These are phyloP conservation scores for Actinopyga echinites DNA, from an alignment of 53 echinoderm and acorn worm species.

Conservation along the genomic window DNA sequence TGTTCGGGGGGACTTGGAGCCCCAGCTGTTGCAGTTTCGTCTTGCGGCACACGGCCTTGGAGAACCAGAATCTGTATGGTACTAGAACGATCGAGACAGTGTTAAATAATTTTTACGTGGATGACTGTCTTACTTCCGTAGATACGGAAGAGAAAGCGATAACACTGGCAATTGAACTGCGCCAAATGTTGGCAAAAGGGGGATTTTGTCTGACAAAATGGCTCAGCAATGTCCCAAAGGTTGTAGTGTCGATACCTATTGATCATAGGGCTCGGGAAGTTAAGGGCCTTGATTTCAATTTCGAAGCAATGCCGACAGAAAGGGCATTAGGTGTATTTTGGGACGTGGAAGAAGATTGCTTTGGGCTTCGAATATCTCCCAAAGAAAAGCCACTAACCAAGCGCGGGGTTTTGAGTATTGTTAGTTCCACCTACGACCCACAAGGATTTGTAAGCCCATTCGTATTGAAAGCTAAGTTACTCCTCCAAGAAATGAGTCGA, in stretches of 20 bases:
- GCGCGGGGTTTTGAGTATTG: slow-evolving; percentile 40
- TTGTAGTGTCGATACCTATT: slow-evolving; percentile 38
- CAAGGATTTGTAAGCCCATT: slow-evolving; percentile 38
- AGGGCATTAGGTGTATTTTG: slow-evolving; percentile 43
- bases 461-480: slow-evolving; percentile 35
- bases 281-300: slow-evolving; percentile 48
- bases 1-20: slow-evolving; percentile 40
- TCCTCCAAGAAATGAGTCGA: slow-evolving; percentile 42
- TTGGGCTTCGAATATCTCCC: not conserved
- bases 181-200: slow-evolving; percentile 44
- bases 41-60: slow-evolving; percentile 24
- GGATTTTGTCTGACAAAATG: slow-evolving; percentile 65
- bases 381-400: slow-evolving; percentile 42
- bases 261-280: slow-evolving; percentile 49
- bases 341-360: slow-evolving; percentile 34
- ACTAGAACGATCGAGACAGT: slow-evolving; percentile 45
- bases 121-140: slow-evolving; percentile 68
- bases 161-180: slow-evolving; percentile 33
- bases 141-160: slow-evolving; percentile 51
- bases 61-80: not conserved
- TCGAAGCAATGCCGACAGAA: slow-evolving; percentile 49
- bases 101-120: slow-evolving; percentile 65
- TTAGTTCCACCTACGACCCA: slow-evolving; percentile 48
- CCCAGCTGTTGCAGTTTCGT: slow-evolving; percentile 46
- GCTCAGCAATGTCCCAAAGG: slow-evolving; percentile 53